Evolutionary conservation across 2,888 invertebrate species (phyloP).

Genomic region (Tenthredo livida): DNA sequence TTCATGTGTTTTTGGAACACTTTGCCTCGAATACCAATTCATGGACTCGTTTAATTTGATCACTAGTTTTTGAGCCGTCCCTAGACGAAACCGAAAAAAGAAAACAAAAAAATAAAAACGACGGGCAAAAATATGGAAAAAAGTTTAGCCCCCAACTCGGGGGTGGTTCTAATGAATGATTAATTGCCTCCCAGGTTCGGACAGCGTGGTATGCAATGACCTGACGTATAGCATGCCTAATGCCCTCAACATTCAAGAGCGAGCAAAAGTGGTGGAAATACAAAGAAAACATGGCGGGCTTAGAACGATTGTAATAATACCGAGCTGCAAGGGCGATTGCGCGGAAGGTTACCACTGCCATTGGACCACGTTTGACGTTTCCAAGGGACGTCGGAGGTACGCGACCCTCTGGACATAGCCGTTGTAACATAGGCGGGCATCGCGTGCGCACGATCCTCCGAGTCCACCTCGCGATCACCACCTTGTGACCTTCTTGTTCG

Average conservation of each 20-base stretch:
- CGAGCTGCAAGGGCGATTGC: conserved; percentile 57
- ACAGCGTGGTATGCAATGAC: background rate
- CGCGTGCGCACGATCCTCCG: conserved; percentile 37
- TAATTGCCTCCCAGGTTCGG: background rate
- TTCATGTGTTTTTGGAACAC: background rate
- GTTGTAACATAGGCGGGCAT: conserved; percentile 41
- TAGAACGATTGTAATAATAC: conserved; percentile 50
- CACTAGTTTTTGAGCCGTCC: background rate
- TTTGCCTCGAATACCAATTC: too few species aligned
- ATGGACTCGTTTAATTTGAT: background rate
- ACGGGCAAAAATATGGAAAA: background rate
- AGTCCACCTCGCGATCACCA: conserved; percentile 38
- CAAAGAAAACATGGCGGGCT: conserved; percentile 60
- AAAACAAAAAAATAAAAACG: background rate
- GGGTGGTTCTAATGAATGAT: background rate
- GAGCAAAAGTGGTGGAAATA: background rate
- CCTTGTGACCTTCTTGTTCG: conserved; percentile 21
- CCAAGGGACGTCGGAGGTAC: conserved; percentile 1
- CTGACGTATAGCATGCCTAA: background rate
- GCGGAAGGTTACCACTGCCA: conserved; percentile 63
- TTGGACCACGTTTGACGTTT: conserved; percentile 74
- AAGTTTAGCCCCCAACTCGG: background rate
- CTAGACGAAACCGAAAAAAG: background rate
- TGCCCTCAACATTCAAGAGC: background rate
- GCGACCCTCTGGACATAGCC: conserved; percentile 14